A percentile compares a stretch with the other conserved stretches of the same genome.
Conservation (phyloP, 2,113 vertebrate species). For the Labeo rohita region DNA sequence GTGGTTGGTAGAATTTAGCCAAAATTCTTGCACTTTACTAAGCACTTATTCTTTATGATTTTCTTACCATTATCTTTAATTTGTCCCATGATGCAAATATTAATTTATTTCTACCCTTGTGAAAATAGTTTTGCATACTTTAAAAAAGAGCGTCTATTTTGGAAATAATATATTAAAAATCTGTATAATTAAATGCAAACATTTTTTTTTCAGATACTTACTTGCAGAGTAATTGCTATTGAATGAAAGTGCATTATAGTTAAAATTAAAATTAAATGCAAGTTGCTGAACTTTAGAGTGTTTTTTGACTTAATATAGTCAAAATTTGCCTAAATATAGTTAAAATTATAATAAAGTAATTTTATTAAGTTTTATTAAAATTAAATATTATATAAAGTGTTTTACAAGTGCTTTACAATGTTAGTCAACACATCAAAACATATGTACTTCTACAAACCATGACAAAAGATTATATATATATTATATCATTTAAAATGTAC, state of each 20-base stretch:
- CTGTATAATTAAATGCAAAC: too few species aligned
- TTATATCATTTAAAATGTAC: neutral
- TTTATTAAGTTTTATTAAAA: too few species aligned
- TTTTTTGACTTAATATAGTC: too few species aligned
- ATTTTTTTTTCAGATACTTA: neutral
- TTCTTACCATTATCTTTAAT: conserved; percentile 12
- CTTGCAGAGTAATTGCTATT: neutral
- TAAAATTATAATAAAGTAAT: neutral
- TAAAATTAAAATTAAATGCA: neutral
- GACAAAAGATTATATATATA: neutral
- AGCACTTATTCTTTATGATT: conserved; percentile 14
- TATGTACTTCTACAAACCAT: neutral
- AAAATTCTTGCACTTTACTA: neutral
- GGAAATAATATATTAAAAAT: neutral
- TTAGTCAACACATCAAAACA: neutral
- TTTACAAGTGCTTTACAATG: neutral
- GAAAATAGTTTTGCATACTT: neutral
- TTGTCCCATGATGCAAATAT: neutral
- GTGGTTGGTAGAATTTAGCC: neutral
- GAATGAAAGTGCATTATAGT: neutral
- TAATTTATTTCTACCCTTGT: neutral
- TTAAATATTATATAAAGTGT: too few species aligned
- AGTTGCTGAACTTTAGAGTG: too few species aligned
- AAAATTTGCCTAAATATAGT: neutral
- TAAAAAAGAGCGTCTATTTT: neutral